These are phyloP conservation scores for Drosophila triauraria DNA, from an alignment of 1,140 invertebrate genomes.

Conservation along the genomic window DNA sequence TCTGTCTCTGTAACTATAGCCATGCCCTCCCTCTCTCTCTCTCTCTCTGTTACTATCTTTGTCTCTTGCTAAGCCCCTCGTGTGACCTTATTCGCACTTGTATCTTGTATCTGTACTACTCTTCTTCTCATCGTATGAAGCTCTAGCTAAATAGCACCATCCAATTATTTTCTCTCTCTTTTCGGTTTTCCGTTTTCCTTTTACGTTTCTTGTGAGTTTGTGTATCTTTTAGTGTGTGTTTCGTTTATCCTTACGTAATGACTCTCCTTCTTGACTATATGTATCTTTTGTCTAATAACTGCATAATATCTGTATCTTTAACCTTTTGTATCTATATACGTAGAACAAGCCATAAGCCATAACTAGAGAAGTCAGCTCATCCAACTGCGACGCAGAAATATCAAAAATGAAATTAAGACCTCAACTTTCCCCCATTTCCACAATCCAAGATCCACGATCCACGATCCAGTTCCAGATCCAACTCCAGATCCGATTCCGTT, in stretches of 20 bases:
- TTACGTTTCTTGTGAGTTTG: conserved; percentile 40
- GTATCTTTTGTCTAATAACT: conserved; percentile 55
- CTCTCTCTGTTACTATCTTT: conserved; percentile 16
- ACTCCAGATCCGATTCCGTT: conserved; percentile 30
- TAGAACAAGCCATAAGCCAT: conserved; percentile 52
- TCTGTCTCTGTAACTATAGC: conserved; percentile 31
- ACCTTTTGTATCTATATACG: conserved; percentile 63
- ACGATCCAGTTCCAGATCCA: conserved; percentile 20
- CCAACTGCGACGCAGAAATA: conserved; percentile 33
- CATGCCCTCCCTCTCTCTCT: background rate
- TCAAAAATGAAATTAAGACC: conserved; percentile 6
- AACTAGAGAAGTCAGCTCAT: conserved; percentile 50
- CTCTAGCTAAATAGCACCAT: conserved; percentile 64
- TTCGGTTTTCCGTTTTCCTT: conserved; percentile 28
- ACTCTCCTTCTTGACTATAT: conserved; percentile 48
- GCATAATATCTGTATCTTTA: conserved; percentile 50
- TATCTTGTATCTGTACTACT: conserved; percentile 47
- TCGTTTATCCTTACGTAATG: conserved; percentile 47
- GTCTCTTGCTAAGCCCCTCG: conserved; percentile 16
- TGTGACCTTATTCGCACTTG: conserved; percentile 34
- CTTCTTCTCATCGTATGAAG: conserved; percentile 56
- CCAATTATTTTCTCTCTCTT: conserved; percentile 43
- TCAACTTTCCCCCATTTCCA: conserved; percentile 24
- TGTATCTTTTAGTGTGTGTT: conserved; percentile 37
- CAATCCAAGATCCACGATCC: conserved; percentile 1